Evolutionary conservation across 2,797 vertebrate species (phyloP).

Genomic region (Anabacerthia variegaticeps): DNA sequence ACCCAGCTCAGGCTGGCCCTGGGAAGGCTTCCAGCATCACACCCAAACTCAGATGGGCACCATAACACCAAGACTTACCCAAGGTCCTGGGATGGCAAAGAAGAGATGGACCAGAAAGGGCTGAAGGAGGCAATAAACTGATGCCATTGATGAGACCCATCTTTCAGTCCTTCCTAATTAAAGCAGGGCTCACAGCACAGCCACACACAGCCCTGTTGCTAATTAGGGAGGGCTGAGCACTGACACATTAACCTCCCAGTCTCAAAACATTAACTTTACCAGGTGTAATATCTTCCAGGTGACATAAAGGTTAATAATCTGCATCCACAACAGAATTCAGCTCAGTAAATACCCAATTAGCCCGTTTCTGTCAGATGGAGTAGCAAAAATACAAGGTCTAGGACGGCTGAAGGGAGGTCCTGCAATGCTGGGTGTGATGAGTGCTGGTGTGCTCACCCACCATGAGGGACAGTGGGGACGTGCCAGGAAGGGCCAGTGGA

Average conservation of each 20-base stretch:
- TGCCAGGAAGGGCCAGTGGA: background rate
- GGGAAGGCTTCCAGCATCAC: background rate
- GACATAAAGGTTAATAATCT: slow-evolving; percentile 66
- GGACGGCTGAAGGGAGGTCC: background rate
- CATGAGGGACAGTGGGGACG: background rate
- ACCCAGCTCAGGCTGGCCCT: background rate
- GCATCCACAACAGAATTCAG: slow-evolving; percentile 43
- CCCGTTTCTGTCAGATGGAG: background rate
- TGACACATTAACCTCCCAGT: slow-evolving; percentile 34
- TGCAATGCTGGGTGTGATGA: background rate
- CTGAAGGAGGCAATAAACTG: background rate
- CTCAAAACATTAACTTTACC: slow-evolving; percentile 58
- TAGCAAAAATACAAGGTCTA: background rate
- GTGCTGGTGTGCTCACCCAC: background rate
- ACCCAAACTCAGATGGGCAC: fast-evolving
- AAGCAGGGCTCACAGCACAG: background rate
- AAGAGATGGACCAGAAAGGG: background rate
- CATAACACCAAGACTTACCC: fast-evolving
- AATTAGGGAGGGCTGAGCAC: slow-evolving; percentile 33
- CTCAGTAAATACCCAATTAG: slow-evolving; percentile 37
- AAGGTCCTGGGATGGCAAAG: background rate
- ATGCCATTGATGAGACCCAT: background rate
- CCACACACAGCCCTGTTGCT: background rate
- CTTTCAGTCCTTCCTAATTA: background rate
- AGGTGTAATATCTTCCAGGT: slow-evolving; percentile 44